phyloP scores from a whole-genome alignment of 2,113 vertebrate species.

The Pica pica region DNA sequence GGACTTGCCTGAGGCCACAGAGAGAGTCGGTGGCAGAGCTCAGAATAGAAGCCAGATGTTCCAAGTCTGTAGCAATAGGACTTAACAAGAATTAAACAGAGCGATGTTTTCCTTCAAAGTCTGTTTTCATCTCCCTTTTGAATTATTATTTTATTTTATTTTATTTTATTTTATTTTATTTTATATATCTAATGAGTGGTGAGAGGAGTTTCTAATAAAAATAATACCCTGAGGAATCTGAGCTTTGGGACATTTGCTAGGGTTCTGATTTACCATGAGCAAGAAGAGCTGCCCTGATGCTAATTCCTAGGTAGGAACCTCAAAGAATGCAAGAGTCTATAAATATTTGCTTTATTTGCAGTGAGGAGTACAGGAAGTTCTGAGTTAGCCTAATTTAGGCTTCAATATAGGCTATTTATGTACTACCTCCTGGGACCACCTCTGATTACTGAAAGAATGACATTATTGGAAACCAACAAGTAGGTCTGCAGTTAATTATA shows the following conservation, averaged over 20 bases:
- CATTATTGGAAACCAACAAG: slow-evolving; percentile 65
- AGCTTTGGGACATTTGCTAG: neutral
- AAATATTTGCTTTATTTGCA: slow-evolving; percentile 58
- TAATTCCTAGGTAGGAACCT: slow-evolving; percentile 10
- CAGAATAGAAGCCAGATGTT: slow-evolving; percentile 24
- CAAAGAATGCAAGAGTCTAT: slow-evolving; percentile 19
- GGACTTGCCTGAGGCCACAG: neutral
- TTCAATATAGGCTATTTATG: slow-evolving; percentile 55
- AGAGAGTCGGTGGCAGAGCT: neutral
- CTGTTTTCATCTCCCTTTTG: neutral
- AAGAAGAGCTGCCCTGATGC: neutral
- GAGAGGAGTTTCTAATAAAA: neutral
- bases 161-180: neutral
- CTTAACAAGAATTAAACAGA: neutral
- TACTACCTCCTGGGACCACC: slow-evolving; percentile 43
- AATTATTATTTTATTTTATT: neutral
- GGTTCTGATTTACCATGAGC: neutral
- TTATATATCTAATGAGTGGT: neutral
- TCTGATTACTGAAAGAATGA: slow-evolving; percentile 58
- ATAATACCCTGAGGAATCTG: neutral
- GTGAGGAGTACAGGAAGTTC: slow-evolving; percentile 47
- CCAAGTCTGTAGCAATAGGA: neutral
- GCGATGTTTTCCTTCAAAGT: neutral
- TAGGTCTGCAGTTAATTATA: slow-evolving; percentile 62
- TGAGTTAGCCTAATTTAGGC: slow-evolving; percentile 53